Evolutionary conservation across 1,140 invertebrate genomes (phyloP).

Genomic region (Harpegnathos saltator): DNA sequence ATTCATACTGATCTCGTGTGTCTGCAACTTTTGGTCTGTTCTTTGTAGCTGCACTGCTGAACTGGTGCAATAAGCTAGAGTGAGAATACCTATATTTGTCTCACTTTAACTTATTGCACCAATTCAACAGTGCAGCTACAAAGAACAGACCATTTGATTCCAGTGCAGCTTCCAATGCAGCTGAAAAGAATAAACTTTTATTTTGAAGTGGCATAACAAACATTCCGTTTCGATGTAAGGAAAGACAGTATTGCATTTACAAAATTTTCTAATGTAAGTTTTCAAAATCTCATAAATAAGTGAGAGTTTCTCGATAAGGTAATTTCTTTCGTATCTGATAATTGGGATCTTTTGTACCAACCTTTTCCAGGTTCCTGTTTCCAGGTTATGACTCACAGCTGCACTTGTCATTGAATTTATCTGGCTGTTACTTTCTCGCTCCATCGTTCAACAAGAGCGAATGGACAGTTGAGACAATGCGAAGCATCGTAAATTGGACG

Average conservation of each 20-base stretch:
- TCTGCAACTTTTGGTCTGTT: too few relatives aligned
- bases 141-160: too few relatives aligned
- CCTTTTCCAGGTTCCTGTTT: neutral
- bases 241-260: constrained; percentile 13
- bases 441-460: neutral
- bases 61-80: too few relatives aligned
- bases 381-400: constrained; percentile 31
- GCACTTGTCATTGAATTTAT: constrained; percentile 9
- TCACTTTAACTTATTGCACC: too few relatives aligned
- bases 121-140: too few relatives aligned
- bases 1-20: too few relatives aligned
- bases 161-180: too few relatives aligned
- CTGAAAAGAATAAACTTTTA: too few relatives aligned
- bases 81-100: too few relatives aligned
- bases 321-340: too few relatives aligned
- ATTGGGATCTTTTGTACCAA: neutral
- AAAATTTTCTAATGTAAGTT: neutral
- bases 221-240: neutral
- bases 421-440: neutral
- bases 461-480: neutral
- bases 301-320: neutral
- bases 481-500: neutral
- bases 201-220: neutral
- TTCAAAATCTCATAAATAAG: neutral
- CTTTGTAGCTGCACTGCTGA: too few relatives aligned